Percentiles rank a stretch among this genome's conserved stretches.
phyloP scores from a whole-genome alignment of 2,888 invertebrate genomes.

The Rhamphomyia laevipes region DNA sequence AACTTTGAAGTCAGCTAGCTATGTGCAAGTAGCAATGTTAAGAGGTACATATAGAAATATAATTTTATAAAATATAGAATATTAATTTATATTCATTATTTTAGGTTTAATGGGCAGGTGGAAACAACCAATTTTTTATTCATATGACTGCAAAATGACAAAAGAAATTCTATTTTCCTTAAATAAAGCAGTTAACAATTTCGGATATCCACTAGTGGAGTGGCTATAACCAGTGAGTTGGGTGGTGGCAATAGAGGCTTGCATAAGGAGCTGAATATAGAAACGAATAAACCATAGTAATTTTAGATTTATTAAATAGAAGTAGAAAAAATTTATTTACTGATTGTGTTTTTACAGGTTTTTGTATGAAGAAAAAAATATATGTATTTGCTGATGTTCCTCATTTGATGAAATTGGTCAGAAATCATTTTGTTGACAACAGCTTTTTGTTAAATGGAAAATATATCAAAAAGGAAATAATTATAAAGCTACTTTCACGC shows the following conservation, averaged over 20 bases:
- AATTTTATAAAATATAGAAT: too few relatives aligned
- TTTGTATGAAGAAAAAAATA: conserved; percentile 5
- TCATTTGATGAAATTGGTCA: too few relatives aligned
- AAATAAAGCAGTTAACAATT: background rate
- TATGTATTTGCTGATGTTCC: conserved; percentile 12
- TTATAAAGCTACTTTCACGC: background rate
- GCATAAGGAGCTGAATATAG: conserved; percentile 6
- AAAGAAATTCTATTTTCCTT: background rate
- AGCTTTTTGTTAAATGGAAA: conserved; percentile 5
- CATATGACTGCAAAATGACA: background rate
- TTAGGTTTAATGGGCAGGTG: conserved; percentile 7
- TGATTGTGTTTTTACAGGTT: background rate
- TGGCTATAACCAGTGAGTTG: conserved; percentile 8
- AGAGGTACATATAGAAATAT: conserved; percentile 6
- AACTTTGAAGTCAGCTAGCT: conserved; percentile 4
- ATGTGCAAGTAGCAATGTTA: conserved; percentile 12
- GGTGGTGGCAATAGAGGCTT: conserved; percentile 9
- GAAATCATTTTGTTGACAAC: conserved; percentile 7
- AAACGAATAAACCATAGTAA: conserved; percentile 3
- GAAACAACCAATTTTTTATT: conserved; percentile 1
- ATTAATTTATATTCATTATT: too few relatives aligned
- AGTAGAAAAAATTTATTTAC: too few relatives aligned
- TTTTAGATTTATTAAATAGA: background rate
- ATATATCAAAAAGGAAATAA: background rate
- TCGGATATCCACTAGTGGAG: conserved; percentile 5